Conservation (phyloP, 2,797 vertebrate species). For the Huso huso region DNA sequence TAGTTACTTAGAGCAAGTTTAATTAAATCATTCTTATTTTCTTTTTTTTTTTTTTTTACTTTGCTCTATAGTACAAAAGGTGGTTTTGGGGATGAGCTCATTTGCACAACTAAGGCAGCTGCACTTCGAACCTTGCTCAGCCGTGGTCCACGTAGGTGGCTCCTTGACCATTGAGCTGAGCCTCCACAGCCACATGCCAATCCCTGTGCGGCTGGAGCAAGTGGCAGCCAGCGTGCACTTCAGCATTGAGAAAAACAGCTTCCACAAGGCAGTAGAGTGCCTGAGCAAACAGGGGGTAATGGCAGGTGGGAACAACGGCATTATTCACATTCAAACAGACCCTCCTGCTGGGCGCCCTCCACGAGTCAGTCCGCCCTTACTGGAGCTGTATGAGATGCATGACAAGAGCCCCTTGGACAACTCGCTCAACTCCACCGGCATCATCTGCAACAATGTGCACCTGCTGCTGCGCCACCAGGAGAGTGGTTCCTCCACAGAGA, state of each 20-base stretch:
- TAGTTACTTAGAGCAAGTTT: no score
- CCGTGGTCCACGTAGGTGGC: conserved; percentile 82
- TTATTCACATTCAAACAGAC: conserved; percentile 60
- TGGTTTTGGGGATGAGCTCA: conserved; percentile 73
- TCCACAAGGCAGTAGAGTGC: conserved; percentile 59
- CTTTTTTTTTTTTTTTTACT: neutral
- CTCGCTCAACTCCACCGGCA: conserved; percentile 70
- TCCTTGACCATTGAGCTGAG: conserved; percentile 72
- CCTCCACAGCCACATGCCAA: conserved; percentile 78
- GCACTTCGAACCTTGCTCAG: conserved; percentile 70
- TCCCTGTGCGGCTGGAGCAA: conserved; percentile 73
- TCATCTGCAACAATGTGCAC: conserved; percentile 88
- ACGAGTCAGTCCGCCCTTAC: conserved; percentile 31
- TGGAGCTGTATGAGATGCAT: conserved; percentile 79
- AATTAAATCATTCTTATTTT: no score
- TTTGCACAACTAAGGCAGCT: conserved; percentile 77
- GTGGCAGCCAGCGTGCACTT: conserved; percentile 76
- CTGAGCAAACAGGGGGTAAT: conserved; percentile 55
- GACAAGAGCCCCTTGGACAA: conserved; percentile 84
- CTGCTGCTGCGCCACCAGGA: conserved; percentile 76
- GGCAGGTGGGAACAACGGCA: conserved; percentile 46
- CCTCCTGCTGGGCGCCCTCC: conserved; percentile 34
- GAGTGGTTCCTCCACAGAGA: conserved; percentile 60
- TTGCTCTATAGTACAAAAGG: conserved; percentile 53
- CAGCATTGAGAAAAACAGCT: conserved; percentile 67